Percentiles rank a stretch among this genome's conserved stretches.
phyloP scores from a whole-genome alignment of 2,113 vertebrate species.

The Orthonyx spaldingii region DNA sequence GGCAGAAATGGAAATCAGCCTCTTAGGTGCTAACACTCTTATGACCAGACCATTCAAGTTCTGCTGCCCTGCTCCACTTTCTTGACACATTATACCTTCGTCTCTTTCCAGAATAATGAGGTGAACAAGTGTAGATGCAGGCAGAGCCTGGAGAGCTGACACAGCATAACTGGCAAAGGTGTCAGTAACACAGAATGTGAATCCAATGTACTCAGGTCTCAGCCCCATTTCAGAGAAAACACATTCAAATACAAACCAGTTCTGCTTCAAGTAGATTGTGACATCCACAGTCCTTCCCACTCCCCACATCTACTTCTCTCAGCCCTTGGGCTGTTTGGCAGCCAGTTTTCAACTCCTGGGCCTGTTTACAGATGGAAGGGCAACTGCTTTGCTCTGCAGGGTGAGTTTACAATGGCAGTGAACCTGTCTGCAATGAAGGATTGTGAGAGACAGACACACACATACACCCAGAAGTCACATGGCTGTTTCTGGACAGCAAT shows the following conservation, averaged over 20 bases:
- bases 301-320: not conserved
- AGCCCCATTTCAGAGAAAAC: not conserved
- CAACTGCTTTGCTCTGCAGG: not conserved
- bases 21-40: not conserved
- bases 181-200: not conserved
- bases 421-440: conserved; percentile 71
- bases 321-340: not conserved
- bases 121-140: not conserved
- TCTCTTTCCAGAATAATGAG: not conserved
- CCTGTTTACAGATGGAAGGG: not conserved
- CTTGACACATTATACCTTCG: not conserved
- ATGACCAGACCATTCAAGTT: not conserved
- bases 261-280: not conserved
- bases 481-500: conserved; percentile 50
- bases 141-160: not conserved
- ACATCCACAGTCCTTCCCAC: not conserved
- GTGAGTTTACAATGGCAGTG: not conserved
- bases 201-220: not conserved
- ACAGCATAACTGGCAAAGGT: not conserved
- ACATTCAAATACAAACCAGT: not conserved
- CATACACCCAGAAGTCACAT: not conserved
- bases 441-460: not conserved
- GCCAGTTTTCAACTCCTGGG: not conserved
- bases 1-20: not conserved
- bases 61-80: not conserved